These are phyloP conservation scores for Sacculina carcini DNA, from an alignment of 2,888 invertebrate genomes.

Conservation along the genomic window DNA sequence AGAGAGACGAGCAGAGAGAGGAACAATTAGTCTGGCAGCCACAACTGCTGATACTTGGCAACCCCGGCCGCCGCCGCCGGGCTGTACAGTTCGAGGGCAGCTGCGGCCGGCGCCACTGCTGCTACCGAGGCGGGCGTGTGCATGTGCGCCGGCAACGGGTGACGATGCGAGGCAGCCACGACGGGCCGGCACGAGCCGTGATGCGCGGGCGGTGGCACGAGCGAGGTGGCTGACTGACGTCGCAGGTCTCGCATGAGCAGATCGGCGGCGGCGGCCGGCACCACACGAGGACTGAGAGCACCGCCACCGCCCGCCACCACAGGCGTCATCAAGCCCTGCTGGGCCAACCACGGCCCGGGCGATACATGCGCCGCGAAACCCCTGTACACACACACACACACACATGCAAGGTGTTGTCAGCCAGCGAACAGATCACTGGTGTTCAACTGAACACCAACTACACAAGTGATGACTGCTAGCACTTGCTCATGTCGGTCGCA, in stretches of 20 bases:
- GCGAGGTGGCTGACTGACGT: conserved; percentile 23
- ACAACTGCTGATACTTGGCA: no score
- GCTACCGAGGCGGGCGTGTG: conserved; percentile 11
- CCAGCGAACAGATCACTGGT: neutral
- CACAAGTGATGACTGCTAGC: no score
- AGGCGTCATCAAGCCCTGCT: conserved; percentile 6
- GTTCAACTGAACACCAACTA: no score
- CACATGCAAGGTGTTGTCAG: neutral
- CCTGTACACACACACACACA: neutral
- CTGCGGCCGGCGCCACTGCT: conserved; percentile 12
- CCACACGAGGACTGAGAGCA: neutral
- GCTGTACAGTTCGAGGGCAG: conserved; percentile 6
- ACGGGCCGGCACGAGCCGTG: conserved; percentile 38
- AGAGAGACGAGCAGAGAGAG: no score
- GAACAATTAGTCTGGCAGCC: no score
- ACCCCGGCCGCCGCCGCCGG: no score
- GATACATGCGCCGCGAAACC: neutral
- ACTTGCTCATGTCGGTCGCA: neutral
- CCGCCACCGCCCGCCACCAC: neutral
- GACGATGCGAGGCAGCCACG: conserved; percentile 21
- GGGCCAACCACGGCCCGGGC: neutral
- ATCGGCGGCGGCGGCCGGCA: conserved; percentile 23
- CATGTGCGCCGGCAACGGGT: conserved; percentile 26
- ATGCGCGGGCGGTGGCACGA: conserved; percentile 55
- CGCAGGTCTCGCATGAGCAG: conserved; percentile 11